These are phyloP conservation scores for Smutsia temminckii DNA, from an alignment of 2,797 vertebrate genomes.

Conservation along the genomic window DNA sequence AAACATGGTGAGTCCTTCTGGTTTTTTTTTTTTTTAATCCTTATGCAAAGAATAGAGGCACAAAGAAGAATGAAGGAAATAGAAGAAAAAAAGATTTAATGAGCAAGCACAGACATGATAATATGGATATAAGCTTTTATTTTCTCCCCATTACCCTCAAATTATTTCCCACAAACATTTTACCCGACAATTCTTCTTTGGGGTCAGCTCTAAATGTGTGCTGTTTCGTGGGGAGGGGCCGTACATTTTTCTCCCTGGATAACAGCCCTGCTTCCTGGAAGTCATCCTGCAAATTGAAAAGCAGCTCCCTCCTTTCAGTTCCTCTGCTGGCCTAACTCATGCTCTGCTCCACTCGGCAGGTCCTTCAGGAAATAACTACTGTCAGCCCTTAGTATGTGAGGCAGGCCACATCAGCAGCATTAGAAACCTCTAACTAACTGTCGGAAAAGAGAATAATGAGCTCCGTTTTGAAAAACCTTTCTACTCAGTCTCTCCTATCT, in stretches of 20 bases:
- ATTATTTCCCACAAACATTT: slow-evolving; percentile 76
- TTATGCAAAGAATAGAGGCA: slow-evolving; percentile 44
- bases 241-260: slow-evolving; percentile 8
- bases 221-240: neutral
- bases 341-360: neutral
- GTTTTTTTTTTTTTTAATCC: neutral
- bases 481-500: neutral
- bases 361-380: slow-evolving; percentile 42
- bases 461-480: slow-evolving; percentile 28
- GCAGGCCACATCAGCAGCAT: neutral
- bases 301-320: neutral
- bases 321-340: neutral
- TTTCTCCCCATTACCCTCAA: slow-evolving; percentile 75
- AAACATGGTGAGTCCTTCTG: slow-evolving; percentile 25
- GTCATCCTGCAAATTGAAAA: neutral
- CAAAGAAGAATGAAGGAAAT: slow-evolving; percentile 54
- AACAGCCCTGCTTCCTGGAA: slow-evolving; percentile 41
- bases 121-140: slow-evolving; percentile 72
- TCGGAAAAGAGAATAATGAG: slow-evolving; percentile 51
- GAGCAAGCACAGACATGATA: slow-evolving; percentile 57
- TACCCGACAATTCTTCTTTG: slow-evolving; percentile 61
- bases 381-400: neutral
- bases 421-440: slow-evolving; percentile 9
- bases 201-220: slow-evolving; percentile 49
- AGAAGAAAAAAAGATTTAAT: slow-evolving; percentile 56